phyloP scores from a whole-genome alignment of 2,113 vertebrate genomes.

The Alectura lathami region DNA sequence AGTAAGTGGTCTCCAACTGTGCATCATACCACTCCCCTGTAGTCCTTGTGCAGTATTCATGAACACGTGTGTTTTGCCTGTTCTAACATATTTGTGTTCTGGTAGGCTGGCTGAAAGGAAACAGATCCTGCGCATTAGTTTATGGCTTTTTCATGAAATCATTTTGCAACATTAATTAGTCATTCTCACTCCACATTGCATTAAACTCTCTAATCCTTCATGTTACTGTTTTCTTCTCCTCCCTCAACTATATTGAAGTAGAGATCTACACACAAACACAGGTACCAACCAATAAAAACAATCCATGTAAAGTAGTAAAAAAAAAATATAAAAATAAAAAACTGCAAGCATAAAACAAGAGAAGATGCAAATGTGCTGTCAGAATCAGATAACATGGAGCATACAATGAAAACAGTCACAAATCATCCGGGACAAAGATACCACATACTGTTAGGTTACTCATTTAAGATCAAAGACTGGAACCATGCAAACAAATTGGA shows the following conservation, averaged over 20 bases:
- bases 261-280: not conserved
- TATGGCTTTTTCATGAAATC: not conserved
- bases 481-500: not conserved
- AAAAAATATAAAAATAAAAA: not conserved
- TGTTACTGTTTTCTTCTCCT: not conserved
- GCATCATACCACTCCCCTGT: not conserved
- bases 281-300: not conserved
- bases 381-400: not conserved
- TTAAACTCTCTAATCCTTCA: not conserved
- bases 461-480: not conserved
- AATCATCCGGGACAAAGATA: not conserved
- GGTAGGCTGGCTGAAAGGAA: not conserved
- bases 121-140: not conserved
- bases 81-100: not conserved
- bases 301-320: accelerated
- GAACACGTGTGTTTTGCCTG: not conserved
- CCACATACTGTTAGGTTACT: not conserved
- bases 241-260: accelerated
- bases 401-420: not conserved
- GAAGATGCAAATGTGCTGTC: not conserved
- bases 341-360: not conserved
- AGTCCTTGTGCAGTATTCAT: not conserved
- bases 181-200: not conserved
- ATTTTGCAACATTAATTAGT: not conserved
- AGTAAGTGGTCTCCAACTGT: not conserved